These are phyloP conservation scores for Dynastes hyllus DNA, from an alignment of 2,888 invertebrate genomes.

Conservation along the genomic window DNA sequence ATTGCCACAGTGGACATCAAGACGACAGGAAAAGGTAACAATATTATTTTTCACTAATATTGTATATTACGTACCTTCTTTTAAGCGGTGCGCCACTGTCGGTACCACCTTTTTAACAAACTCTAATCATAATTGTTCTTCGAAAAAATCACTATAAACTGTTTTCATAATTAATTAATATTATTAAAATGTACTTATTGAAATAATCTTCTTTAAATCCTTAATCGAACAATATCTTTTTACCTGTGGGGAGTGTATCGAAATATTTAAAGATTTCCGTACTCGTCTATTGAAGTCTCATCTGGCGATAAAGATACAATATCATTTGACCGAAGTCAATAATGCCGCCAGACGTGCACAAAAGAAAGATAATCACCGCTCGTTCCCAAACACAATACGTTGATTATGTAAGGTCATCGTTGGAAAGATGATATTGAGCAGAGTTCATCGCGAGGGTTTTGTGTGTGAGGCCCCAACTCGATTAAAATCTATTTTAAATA, in stretches of 20 bases:
- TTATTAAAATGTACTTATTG: no score
- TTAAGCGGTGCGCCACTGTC: no score
- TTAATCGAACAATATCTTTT: conserved; percentile 1
- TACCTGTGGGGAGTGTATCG: conserved; percentile 1
- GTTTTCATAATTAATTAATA: no score
- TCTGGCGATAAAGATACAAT: conserved; percentile 39
- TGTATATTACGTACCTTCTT: no score
- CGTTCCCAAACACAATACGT: conserved; percentile 59
- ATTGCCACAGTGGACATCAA: no score
- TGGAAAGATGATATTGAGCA: conserved; percentile 36
- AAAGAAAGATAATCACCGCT: conserved; percentile 59
- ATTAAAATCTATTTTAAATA: conserved; percentile 49
- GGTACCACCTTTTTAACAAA: no score
- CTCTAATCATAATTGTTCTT: no score
- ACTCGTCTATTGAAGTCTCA: conserved; percentile 38
- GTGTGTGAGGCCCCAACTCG: conserved; percentile 39
- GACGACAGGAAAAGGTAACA: no score
- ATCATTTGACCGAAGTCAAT: conserved; percentile 47
- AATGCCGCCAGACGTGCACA: conserved; percentile 49
- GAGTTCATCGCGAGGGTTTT: conserved; percentile 43
- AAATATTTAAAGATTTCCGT: conserved; percentile 23
- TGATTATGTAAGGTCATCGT: conserved; percentile 59
- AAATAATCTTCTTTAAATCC: no score
- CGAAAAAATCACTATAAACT: no score
- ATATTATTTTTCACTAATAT: no score